Evolutionary conservation across 2,888 invertebrate species (phyloP).

Genomic region (Campoplex capitator): DNA sequence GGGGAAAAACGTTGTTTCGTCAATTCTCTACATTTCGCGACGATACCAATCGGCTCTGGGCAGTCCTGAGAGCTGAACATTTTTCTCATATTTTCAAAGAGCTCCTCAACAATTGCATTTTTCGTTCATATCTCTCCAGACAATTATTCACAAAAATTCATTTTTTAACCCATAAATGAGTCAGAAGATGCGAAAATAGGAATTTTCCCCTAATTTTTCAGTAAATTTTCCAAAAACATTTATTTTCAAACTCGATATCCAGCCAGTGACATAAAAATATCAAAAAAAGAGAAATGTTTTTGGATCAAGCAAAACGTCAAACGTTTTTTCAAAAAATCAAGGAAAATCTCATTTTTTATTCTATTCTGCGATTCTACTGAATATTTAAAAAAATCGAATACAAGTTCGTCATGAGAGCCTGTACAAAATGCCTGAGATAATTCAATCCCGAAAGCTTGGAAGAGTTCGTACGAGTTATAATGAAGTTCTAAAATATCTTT

Average conservation of each 20-base stretch:
- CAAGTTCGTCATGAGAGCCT: not conserved
- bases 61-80: not conserved
- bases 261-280: no score
- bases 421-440: not conserved
- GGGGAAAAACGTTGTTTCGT: not conserved
- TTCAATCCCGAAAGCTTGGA: not conserved
- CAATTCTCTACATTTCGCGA: not conserved
- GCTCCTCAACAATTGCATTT: no score
- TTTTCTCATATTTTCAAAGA: not conserved
- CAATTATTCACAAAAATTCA: no score
- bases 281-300: no score
- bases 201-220: not conserved
- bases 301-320: no score
- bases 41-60: not conserved
- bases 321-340: no score
- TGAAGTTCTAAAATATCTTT: not conserved
- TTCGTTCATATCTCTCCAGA: no score
- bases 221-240: no score
- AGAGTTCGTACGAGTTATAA: not conserved
- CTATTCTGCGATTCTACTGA: not conserved
- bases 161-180: no score
- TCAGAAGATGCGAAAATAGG: not conserved
- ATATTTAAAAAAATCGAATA: not conserved
- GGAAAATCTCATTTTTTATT: no score
- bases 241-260: no score